Percentiles rank a stretch among this genome's conserved stretches.
Evolutionary conservation across 2,888 invertebrate species (phyloP).

Genomic region (Litoditis marina): DNA sequence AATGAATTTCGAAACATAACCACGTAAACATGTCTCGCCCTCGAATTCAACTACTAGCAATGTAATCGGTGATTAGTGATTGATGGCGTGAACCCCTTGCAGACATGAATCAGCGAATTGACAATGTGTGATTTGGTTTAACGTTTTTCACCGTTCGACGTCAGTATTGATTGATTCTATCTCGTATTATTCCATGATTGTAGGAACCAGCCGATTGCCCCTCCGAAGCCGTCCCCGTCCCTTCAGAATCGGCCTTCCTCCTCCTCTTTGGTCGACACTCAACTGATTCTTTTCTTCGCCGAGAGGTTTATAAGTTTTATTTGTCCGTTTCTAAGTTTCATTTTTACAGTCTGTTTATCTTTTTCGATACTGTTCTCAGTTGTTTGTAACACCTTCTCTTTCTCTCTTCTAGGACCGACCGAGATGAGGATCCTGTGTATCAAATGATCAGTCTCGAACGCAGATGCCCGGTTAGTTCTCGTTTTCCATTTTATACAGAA

Average conservation of each 20-base stretch:
- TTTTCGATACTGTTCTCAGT: neutral
- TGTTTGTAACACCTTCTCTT: neutral
- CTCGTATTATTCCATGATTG: too few species aligned
- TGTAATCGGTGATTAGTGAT: too few species aligned
- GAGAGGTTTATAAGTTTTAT: neutral
- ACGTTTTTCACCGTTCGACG: too few species aligned
- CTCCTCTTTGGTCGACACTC: neutral
- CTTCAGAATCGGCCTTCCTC: constrained; percentile 1
- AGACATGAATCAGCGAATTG: too few species aligned
- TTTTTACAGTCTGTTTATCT: neutral
- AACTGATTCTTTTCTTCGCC: constrained; percentile 4
- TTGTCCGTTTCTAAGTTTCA: neutral
- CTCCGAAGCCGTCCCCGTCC: too few species aligned
- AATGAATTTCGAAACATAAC: too few species aligned
- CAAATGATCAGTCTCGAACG: constrained; percentile 11
- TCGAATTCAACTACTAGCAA: too few species aligned
- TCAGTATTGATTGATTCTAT: too few species aligned
- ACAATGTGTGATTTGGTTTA: too few species aligned
- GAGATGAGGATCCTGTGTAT: constrained; percentile 11
- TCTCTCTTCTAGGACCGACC: neutral
- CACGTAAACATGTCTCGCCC: too few species aligned
- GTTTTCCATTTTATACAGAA: neutral
- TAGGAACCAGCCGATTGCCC: too few species aligned
- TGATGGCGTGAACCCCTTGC: too few species aligned
- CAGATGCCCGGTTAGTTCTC: constrained; percentile 10